Conservation (phyloP, 2,797 vertebrate genomes). For the Lutjanus argentimaculatus region DNA sequence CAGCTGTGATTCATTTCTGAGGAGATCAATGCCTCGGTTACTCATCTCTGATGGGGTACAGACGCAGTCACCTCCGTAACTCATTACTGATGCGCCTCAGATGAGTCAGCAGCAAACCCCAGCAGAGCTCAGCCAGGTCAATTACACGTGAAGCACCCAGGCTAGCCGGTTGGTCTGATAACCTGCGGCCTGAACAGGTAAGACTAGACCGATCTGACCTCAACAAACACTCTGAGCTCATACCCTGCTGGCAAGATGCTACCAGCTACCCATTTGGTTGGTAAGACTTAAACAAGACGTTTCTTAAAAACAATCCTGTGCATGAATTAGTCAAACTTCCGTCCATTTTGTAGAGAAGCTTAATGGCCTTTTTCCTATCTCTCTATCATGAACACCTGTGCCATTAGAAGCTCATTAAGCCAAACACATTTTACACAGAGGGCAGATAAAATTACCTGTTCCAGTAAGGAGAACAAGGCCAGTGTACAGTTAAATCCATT, state of each 20-base stretch:
- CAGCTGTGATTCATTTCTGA: constrained; percentile 67
- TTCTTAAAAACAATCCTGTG: constrained; percentile 14
- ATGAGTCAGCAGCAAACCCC: constrained; percentile 75
- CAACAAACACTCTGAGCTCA: constrained; percentile 52
- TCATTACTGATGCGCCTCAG: constrained; percentile 60
- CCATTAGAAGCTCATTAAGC: constrained; percentile 3
- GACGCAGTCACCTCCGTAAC: constrained; percentile 60
- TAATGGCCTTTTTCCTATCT: not conserved
- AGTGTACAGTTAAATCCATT: constrained; percentile 4
- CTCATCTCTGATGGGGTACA: constrained; percentile 68
- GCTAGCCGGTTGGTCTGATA: constrained; percentile 49
- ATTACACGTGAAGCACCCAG: constrained; percentile 53
- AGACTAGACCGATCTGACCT: constrained; percentile 53
- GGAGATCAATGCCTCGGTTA: constrained; percentile 72
- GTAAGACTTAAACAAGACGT: constrained; percentile 25
- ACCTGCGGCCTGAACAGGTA: constrained; percentile 53
- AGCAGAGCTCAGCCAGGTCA: constrained; percentile 60
- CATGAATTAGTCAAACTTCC: not conserved
- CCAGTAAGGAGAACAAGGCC: not conserved
- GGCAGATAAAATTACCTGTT: constrained; percentile 13
- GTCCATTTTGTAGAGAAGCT: not conserved
- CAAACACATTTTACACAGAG: constrained; percentile 10
- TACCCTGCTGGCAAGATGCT: constrained; percentile 21
- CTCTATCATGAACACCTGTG: not conserved
- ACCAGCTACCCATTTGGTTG: constrained; percentile 41